Base-by-base conservation (phyloP, 2,797 vertebrate genomes). In the Octomys mimax region DNA sequence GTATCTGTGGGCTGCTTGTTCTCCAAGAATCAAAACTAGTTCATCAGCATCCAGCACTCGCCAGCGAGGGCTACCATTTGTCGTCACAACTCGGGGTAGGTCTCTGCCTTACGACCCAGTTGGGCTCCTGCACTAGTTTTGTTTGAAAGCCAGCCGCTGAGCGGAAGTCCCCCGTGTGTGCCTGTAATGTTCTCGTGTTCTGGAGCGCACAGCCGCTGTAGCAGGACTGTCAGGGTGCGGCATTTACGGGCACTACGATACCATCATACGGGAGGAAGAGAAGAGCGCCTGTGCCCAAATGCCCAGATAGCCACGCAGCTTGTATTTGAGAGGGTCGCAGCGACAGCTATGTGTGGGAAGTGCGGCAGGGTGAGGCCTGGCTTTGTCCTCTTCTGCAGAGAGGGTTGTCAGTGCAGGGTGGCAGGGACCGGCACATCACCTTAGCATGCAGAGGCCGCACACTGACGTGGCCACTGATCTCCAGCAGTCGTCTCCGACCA, bases 11-110 rank as follows among this genome's bases (percentile, higher is more conserved):
- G 79, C 80, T 83, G 71, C 87, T 92, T 62, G 13, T 81, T 94
- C 61, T 83, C 52, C 89, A 87, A 87, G 33, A 92, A 94, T 95
- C 84, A 61, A 64, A 78, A 89, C 68, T 64, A 95, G 70, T 57
- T 86, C 42, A 54, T 31, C 39, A 78, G 57, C 89, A 28, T 59
- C n/a, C 24, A 21, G 21, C 59, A 66, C 33, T 36, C 81, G 42
- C 62, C 70, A 21, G 42, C 77, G 81, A 68, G 54, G 52, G 33
- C 80, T 93, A 62, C 78, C n/a, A 5, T 36, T 93, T 80, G 33
- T 70, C n/a, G 19, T 77, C 12, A 52, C 75, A 87, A 52, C 59
- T 94, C 33, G 2, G 3, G 26, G 1, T 42, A 46, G 54, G 19
- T 71, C 36, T 80, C 59, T 57, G 18, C n/a, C 8, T 71, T 70